phyloP scores from a whole-genome alignment of 2,888 invertebrate species.

The Phytoseiulus persimilis region DNA sequence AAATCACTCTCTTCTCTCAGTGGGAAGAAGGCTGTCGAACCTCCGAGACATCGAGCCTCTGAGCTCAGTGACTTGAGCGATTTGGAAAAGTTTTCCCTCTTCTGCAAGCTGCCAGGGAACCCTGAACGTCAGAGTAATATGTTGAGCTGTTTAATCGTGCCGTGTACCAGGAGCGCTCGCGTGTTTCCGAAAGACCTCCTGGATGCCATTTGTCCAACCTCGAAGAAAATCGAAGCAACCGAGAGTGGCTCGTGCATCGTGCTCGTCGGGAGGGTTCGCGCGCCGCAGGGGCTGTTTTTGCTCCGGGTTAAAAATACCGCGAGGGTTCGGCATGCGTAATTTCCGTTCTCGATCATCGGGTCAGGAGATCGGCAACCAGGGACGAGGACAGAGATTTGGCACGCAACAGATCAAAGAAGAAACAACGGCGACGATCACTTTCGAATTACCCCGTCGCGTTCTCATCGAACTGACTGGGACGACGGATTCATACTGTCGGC shows the following conservation, averaged over 20 bases:
- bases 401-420: background rate
- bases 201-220: too few species aligned
- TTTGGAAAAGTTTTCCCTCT: background rate
- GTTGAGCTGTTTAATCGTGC: too few species aligned
- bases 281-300: too few species aligned
- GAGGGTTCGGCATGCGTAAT: background rate
- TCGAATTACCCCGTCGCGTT: background rate
- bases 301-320: background rate
- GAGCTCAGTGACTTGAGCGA: background rate
- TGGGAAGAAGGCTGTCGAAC: too few species aligned
- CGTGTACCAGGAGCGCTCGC: too few species aligned
- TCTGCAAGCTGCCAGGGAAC: too few species aligned
- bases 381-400: background rate
- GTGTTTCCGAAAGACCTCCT: background rate
- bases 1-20: too few species aligned
- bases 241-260: too few species aligned
- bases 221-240: too few species aligned
- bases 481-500: background rate
- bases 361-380: background rate
- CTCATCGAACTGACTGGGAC: background rate
- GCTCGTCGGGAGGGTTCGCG: too few species aligned
- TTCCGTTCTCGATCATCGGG: background rate
- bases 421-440: background rate
- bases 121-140: too few species aligned
- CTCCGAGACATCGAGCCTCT: background rate